Conservation (phyloP, 2,113 vertebrate species). For the Solenodon paradoxus region DNA sequence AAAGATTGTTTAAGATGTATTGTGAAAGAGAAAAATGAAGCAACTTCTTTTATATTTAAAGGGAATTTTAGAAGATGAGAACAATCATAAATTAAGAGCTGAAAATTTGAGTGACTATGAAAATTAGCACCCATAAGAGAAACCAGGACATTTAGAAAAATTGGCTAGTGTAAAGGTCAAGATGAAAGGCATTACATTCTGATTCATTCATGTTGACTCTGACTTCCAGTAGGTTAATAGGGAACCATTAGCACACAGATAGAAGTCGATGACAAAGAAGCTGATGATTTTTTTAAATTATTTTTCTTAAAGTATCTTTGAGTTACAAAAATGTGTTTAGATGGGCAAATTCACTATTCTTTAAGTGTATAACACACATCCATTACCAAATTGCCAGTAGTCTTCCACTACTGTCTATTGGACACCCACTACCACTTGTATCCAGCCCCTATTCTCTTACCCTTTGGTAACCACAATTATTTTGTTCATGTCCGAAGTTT, state of each 20-base stretch:
- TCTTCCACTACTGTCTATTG: too few species aligned
- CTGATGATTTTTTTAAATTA: background rate
- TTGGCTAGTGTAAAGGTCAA: background rate
- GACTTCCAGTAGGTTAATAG: background rate
- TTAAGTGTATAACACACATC: too few species aligned
- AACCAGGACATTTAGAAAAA: background rate
- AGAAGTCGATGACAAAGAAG: background rate
- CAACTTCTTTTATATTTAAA: background rate
- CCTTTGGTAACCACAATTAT: too few species aligned
- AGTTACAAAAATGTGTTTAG: too few species aligned
- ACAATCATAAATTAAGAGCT: background rate
- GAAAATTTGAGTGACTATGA: background rate
- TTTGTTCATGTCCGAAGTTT: too few species aligned
- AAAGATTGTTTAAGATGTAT: background rate
- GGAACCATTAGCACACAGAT: background rate
- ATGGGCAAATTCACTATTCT: too few species aligned
- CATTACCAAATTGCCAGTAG: too few species aligned
- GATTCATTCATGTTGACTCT: background rate
- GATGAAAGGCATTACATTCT: background rate
- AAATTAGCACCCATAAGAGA: background rate
- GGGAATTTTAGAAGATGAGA: background rate
- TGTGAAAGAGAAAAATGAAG: background rate
- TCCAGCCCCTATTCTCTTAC: too few species aligned
- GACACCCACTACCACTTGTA: too few species aligned
- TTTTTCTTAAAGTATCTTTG: too few species aligned